Evolutionary conservation across 2,888 invertebrate genomes (phyloP).

Genomic region (Eupithecia exiguata): DNA sequence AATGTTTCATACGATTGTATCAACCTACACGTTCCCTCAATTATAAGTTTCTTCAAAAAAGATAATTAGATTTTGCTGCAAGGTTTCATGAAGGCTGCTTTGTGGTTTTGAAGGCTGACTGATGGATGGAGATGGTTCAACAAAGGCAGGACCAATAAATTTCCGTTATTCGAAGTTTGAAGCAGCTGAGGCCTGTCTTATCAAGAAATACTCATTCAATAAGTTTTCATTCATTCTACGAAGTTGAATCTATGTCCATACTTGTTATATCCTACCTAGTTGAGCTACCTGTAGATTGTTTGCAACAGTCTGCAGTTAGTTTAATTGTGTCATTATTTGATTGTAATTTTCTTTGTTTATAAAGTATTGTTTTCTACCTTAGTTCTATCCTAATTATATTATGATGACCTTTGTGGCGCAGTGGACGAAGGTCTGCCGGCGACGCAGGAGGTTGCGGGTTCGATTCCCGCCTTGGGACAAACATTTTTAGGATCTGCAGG

Average conservation of each 20-base stretch:
- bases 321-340: no score
- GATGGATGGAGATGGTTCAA: not conserved
- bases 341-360: no score
- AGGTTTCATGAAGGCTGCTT: not conserved
- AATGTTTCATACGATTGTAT: not conserved
- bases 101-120: not conserved
- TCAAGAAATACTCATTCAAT: constrained; percentile 3
- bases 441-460: no score
- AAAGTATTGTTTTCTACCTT: no score
- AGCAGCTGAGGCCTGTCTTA: not conserved
- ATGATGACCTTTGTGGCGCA: no score
- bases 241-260: not conserved
- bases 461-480: no score
- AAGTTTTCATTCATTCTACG: not conserved
- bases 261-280: not conserved
- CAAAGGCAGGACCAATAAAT: not conserved
- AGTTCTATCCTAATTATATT: no score
- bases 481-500: no score
- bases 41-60: not conserved
- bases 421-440: no score
- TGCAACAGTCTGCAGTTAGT: no score
- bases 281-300: no score
- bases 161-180: not conserved
- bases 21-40: not conserved
- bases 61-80: not conserved